These are phyloP conservation scores for Muschampia plurimacula DNA, from an alignment of 2,888 invertebrate genomes.

Conservation along the genomic window DNA sequence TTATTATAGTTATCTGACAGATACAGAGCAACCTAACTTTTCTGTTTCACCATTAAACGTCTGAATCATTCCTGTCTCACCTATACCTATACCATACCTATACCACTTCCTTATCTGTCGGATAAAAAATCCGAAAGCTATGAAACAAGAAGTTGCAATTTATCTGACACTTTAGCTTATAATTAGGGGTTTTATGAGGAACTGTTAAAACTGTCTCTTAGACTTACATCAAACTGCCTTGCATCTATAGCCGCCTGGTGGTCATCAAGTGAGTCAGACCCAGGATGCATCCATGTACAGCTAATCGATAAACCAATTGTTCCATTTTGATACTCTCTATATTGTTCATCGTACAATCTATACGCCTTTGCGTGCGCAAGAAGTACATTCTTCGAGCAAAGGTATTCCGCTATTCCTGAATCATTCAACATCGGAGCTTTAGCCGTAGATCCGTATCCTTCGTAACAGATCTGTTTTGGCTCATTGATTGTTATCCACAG, in stretches of 20 bases:
- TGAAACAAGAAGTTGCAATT: no score
- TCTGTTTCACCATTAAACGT: no score
- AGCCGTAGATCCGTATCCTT: slow-evolving; percentile 75
- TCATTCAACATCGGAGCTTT: slow-evolving; percentile 69
- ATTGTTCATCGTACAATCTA: slow-evolving; percentile 72
- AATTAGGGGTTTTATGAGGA: no score
- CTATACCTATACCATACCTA: no score
- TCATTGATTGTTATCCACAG: slow-evolving; percentile 88
- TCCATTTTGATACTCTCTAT: slow-evolving; percentile 61
- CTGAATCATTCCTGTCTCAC: no score
- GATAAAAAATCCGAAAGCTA: no score
- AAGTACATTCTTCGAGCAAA: slow-evolving; percentile 80
- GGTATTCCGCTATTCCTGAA: slow-evolving; percentile 78
- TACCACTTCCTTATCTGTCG: no score
- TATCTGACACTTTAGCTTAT: no score
- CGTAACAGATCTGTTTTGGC: slow-evolving; percentile 71
- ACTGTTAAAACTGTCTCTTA: not conserved
- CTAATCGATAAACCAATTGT: slow-evolving; percentile 66
- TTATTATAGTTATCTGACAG: no score
- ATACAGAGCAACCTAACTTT: no score
- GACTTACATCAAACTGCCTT: slow-evolving; percentile 81
- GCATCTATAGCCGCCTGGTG: slow-evolving; percentile 80
- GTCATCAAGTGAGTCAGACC: slow-evolving; percentile 74
- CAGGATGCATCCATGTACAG: slow-evolving; percentile 80
- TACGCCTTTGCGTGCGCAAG: slow-evolving; percentile 85